These are phyloP conservation scores for Heloderma charlesbogerti DNA, from an alignment of 2,113 vertebrate genomes.

Conservation along the genomic window DNA sequence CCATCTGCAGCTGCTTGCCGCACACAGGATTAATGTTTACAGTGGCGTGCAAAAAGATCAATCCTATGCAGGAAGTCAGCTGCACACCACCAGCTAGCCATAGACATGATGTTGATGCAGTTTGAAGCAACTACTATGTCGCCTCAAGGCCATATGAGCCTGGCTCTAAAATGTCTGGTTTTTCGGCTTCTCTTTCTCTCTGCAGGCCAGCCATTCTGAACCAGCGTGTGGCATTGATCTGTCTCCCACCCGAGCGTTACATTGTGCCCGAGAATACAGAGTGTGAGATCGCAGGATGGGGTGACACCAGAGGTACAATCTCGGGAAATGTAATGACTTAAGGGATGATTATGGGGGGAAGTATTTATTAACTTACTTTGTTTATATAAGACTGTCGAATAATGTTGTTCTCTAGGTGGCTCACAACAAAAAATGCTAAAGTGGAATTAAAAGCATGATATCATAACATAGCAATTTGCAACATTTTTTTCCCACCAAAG, in stretches of 20 bases:
- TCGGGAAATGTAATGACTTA: background rate
- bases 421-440: background rate
- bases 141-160: too few relatives aligned
- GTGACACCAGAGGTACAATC: conserved; percentile 87
- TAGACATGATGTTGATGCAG: background rate
- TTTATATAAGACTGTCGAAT: background rate
- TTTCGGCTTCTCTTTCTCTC: background rate
- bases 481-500: background rate
- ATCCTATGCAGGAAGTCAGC: background rate
- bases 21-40: background rate
- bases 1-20: background rate
- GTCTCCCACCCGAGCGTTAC: conserved; percentile 91
- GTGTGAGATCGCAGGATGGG: conserved; percentile 96
- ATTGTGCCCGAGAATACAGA: conserved; percentile 83
- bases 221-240: conserved; percentile 90
- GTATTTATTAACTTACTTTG: background rate
- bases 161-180: background rate
- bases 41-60: background rate
- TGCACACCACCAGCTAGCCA: background rate
- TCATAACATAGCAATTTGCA: background rate
- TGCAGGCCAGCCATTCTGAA: conserved; percentile 86
- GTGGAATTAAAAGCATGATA: background rate
- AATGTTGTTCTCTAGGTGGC: background rate
- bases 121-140: background rate
- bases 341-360: too few relatives aligned